These are phyloP conservation scores for Hippocampus zosterae DNA, from an alignment of 2,113 vertebrate genomes.

Conservation along the genomic window DNA sequence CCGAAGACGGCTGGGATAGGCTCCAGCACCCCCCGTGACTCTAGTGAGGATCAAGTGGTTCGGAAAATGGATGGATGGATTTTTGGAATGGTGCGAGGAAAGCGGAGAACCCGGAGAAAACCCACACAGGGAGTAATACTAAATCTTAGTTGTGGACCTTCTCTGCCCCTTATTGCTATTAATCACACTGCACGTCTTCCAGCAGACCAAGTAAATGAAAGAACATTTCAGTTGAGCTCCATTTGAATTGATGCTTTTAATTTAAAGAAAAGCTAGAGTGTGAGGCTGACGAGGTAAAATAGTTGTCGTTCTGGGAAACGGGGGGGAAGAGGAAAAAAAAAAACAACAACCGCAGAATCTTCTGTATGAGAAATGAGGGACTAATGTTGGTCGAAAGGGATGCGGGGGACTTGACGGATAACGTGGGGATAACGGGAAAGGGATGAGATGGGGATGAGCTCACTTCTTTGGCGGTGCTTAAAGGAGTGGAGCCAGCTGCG, in stretches of 20 bases:
- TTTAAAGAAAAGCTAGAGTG: background rate
- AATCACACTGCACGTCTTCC: background rate
- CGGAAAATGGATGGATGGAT: no score
- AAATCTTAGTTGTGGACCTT: background rate
- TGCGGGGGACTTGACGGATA: conserved; percentile 36
- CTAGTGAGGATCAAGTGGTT: no score
- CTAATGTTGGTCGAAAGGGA: conserved; percentile 44
- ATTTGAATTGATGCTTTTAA: background rate
- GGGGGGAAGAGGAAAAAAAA: background rate
- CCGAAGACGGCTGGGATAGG: no score
- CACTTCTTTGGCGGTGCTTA: conserved; percentile 78
- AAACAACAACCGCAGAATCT: conserved; percentile 18
- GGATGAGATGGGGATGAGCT: conserved; percentile 66
- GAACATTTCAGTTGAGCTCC: background rate
- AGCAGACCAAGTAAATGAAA: background rate
- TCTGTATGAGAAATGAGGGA: conserved; percentile 43
- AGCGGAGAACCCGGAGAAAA: no score
- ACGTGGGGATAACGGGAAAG: conserved; percentile 45
- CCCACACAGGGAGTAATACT: background rate
- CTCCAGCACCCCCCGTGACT: no score
- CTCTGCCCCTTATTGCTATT: background rate
- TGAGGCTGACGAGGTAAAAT: background rate
- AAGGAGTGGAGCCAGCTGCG: conserved; percentile 81
- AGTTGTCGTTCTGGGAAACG: background rate
- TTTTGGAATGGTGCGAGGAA: no score